A percentile compares a stretch with the other conserved stretches of the same genome.
Conservation (phyloP, 2,888 invertebrate species). For the Euclidia mi region DNA sequence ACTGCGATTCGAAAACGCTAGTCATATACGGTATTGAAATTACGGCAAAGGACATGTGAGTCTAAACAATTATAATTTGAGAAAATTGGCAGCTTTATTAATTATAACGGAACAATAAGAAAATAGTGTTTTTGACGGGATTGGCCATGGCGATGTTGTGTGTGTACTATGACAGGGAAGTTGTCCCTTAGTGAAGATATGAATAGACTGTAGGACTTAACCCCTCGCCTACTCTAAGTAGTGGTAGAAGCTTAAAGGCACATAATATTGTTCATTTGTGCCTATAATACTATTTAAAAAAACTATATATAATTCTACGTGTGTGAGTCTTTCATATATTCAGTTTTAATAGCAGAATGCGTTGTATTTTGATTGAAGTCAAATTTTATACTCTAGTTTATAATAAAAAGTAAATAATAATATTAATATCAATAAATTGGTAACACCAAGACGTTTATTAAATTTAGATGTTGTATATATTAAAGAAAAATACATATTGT, state of each 20-base stretch:
- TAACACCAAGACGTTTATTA: conserved; percentile 82
- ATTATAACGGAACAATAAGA: conserved; percentile 3
- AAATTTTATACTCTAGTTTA: conserved; percentile 83
- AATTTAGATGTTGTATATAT: conserved; percentile 74
- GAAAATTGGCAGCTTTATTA: conserved; percentile 42
- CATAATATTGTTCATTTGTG: conserved; percentile 83
- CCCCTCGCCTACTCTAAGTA: conserved; percentile 85
- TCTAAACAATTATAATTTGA: conserved; percentile 21
- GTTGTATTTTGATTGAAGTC: conserved; percentile 75
- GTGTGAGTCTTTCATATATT: conserved; percentile 68
- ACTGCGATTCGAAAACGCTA: conserved; percentile 45
- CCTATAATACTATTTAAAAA: conserved; percentile 79
- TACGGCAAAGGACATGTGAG: conserved; percentile 29
- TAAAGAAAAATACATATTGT: conserved; percentile 52
- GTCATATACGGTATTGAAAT: conserved; percentile 46
- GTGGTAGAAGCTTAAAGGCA: conserved; percentile 76
- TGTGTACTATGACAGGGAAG: conserved; percentile 25
- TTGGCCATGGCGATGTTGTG: conserved; percentile 23
- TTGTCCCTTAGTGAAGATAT: conserved; percentile 41
- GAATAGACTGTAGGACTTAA: conserved; percentile 78
- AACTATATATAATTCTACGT: conserved; percentile 60
- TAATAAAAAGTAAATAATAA: conserved; percentile 57
- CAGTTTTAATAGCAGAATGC: conserved; percentile 71
- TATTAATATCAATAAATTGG: conserved; percentile 77
- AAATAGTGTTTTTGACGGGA: conserved; percentile 12